These are phyloP conservation scores for Danio choprae DNA, from an alignment of 2,797 vertebrate genomes.

Conservation along the genomic window DNA sequence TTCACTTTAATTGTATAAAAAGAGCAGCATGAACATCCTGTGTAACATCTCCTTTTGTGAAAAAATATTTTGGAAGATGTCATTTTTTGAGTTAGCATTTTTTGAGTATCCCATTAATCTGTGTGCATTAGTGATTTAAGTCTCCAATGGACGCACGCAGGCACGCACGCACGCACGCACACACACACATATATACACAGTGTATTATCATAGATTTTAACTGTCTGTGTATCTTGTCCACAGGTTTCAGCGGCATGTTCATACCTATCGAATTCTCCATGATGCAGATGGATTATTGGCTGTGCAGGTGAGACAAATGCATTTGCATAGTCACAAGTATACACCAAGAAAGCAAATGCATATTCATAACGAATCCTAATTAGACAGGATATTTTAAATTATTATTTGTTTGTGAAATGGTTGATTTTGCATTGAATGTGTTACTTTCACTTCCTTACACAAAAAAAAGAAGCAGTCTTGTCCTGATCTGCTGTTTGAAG, in stretches of 20 bases:
- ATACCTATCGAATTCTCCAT: constrained; percentile 85
- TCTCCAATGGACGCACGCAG: too few species aligned
- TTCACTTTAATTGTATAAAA: background rate
- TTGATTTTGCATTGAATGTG: constrained; percentile 1
- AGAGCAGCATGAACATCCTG: background rate
- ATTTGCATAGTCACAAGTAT: background rate
- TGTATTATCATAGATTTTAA: background rate
- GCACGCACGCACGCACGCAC: too few species aligned
- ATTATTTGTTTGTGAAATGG: too few species aligned
- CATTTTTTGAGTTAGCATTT: background rate
- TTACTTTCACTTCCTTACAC: constrained; percentile 41
- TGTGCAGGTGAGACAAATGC: constrained; percentile 78
- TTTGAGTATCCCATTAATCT: too few species aligned
- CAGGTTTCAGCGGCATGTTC: constrained; percentile 84
- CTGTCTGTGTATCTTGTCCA: constrained; percentile 32
- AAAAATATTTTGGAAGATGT: too few species aligned
- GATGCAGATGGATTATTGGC: constrained; percentile 82
- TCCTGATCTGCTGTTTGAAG: constrained; percentile 72
- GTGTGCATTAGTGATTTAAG: too few species aligned
- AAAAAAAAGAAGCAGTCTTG: constrained; percentile 64
- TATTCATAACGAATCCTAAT: too few species aligned
- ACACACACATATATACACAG: background rate
- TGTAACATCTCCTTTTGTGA: background rate
- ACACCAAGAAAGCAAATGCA: background rate
- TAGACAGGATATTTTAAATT: background rate